phyloP scores from a whole-genome alignment of 1,140 invertebrate genomes.

The Drosophila pseudoobscura region DNA sequence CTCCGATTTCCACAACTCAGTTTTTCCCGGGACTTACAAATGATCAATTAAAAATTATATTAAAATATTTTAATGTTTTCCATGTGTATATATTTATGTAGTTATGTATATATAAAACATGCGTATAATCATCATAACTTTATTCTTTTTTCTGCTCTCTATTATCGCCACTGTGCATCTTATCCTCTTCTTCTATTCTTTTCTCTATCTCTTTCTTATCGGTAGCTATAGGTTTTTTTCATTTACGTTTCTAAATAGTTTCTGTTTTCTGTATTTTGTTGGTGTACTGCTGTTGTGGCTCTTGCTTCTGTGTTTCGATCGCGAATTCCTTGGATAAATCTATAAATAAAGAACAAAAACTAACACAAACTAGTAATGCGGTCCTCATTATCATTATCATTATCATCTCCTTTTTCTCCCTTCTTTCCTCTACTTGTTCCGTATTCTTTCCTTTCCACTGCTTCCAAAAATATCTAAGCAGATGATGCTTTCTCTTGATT shows the following conservation, averaged over 20 bases:
- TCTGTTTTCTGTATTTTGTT: slow-evolving; percentile 27
- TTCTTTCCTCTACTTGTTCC: neutral
- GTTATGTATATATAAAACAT: slow-evolving; percentile 13
- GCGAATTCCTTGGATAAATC: neutral
- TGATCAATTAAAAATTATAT: slow-evolving; percentile 40
- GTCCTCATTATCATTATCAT: slow-evolving; percentile 3
- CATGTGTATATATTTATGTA: slow-evolving; percentile 1
- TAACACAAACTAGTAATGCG: slow-evolving; percentile 19
- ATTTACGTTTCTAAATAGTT: slow-evolving; percentile 52
- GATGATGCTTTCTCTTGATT: slow-evolving; percentile 1
- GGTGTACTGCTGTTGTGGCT: slow-evolving; percentile 16
- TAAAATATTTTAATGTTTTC: slow-evolving; percentile 27
- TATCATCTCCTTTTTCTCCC: neutral
- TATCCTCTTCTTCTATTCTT: neutral
- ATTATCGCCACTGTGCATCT: neutral
- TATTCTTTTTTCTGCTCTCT: neutral
- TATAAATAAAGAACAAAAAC: slow-evolving; percentile 36
- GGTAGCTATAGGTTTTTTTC: slow-evolving; percentile 40
- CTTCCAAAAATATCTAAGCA: slow-evolving; percentile 32
- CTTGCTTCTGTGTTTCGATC: neutral
- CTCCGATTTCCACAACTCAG: slow-evolving; percentile 30
- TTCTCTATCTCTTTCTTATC: slow-evolving; percentile 7
- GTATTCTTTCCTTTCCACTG: neutral
- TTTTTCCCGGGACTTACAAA: slow-evolving; percentile 20
- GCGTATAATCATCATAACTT: slow-evolving; percentile 11